Evolutionary conservation across 2,888 invertebrate species (phyloP), one percentile per base, ranked within the genome.

Genomic region (Exephanes ischioxanthus): DNA sequence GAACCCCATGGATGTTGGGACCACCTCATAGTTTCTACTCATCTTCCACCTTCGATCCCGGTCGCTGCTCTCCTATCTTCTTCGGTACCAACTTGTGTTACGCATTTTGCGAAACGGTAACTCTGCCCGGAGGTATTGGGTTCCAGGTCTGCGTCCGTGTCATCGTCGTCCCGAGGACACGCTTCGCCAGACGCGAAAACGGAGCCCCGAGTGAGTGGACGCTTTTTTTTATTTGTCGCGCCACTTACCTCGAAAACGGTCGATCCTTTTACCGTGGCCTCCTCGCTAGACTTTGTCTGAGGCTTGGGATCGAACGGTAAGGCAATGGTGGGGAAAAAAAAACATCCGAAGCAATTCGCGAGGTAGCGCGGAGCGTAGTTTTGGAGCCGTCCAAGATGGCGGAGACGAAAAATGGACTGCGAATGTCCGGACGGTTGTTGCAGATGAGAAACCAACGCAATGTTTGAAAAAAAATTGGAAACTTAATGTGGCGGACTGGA

Each of bases 81-180:
- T 45, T 45, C 45, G 11, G 11, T 2, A 41, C 45, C 45, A 45
- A 72, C 77, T 63, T 80, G 51, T 71, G 51, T 61, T 78, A 68
- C 70, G 78, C 66, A 66, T 78, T 81, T 45, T n/a, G 58, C 75
- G 85, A 82, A 85, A 85, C 82, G 82, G 66, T 82, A 82, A 67
- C 79, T 72, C 67, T 61, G 9, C 22, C 26, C 68, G 22, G 76
- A 68, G 83, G 80, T 80, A 85, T 85, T 85, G 61, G 45, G 75
- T 84, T 84, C 84, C 79, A 61, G 26, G 58, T 80, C 77, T 80
- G 9, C 68, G 68, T 33, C 33, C 75, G 22, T 22, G 70, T 33
- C 33, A 41, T 71, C 79, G 22, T 71, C 79, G 22, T 80, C 41
- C 16, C 51, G 67, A 16, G 37, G 41, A 26, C 71, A 67, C 76